Conservation (phyloP, 2,888 invertebrate species). For the Salticus scenicus region DNA sequence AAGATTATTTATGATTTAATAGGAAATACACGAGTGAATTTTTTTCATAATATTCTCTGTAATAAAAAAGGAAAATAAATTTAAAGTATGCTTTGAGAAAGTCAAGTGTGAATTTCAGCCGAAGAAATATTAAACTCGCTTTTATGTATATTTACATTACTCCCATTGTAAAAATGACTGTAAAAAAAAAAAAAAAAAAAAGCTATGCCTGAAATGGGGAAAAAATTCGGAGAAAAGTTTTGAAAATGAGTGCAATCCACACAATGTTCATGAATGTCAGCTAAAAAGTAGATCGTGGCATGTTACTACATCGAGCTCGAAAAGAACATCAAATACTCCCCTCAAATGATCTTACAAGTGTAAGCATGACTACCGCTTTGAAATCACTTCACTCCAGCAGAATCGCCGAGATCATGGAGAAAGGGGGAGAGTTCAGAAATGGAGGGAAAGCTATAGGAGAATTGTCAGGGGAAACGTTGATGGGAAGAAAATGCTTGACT, state of each 20-base stretch:
- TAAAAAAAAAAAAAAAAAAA: too few relatives aligned
- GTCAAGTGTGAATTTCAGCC: too few relatives aligned
- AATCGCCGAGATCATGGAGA: background rate
- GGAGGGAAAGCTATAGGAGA: background rate
- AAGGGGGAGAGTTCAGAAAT: background rate
- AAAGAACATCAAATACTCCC: background rate
- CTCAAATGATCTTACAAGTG: background rate
- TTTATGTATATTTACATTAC: too few relatives aligned
- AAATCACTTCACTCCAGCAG: background rate
- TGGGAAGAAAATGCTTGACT: background rate
- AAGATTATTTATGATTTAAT: too few relatives aligned
- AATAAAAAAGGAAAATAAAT: too few relatives aligned
- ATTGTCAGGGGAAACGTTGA: background rate
- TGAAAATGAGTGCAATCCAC: background rate
- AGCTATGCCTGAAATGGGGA: background rate
- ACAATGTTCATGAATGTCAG: background rate
- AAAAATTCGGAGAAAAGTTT: background rate
- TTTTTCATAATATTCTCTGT: too few relatives aligned
- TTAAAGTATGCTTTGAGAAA: too few relatives aligned
- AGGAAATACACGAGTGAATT: too few relatives aligned
- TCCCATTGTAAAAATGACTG: too few relatives aligned
- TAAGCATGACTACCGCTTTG: background rate
- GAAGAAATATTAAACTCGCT: too few relatives aligned
- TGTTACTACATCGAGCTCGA: background rate
- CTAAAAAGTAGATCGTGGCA: background rate